Percentiles rank a stretch among this genome's conserved stretches.
Evolutionary conservation across 2,888 invertebrate species (phyloP).

Genomic region (Melanophora roralis): DNA sequence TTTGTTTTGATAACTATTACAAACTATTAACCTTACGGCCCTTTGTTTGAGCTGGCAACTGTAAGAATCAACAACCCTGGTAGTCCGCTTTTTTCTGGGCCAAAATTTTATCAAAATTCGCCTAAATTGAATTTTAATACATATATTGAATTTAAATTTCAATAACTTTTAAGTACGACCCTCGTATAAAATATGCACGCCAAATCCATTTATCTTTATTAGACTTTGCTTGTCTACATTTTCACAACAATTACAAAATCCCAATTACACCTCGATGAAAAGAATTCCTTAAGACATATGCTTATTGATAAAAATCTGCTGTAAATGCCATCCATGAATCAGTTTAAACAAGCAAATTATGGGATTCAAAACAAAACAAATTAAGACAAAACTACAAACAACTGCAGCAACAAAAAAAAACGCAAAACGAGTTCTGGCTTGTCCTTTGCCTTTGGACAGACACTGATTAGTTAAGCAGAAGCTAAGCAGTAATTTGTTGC

Average conservation of each 20-base stretch:
- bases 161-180: neutral
- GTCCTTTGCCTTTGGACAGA: neutral
- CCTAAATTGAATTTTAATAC: too few species aligned
- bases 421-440: neutral
- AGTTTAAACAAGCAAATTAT: constrained; percentile 43
- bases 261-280: constrained; percentile 45
- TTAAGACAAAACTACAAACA: constrained; percentile 9
- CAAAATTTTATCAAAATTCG: too few species aligned
- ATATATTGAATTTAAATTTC: too few species aligned
- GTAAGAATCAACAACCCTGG: too few species aligned
- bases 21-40: too few species aligned
- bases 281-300: constrained; percentile 44
- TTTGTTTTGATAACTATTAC: too few species aligned
- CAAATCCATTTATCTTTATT: constrained; percentile 37
- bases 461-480: neutral
- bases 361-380: constrained; percentile 1
- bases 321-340: constrained; percentile 36
- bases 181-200: neutral
- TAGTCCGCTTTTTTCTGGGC: too few species aligned
- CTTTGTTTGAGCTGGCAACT: too few species aligned
- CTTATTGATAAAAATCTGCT: constrained; percentile 41
- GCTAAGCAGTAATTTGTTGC: neutral
- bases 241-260: constrained; percentile 23
- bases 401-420: neutral
- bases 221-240: constrained; percentile 4